Conservation (phyloP, 2,888 invertebrate genomes). For the Pachycephus smyrnensis region DNA sequence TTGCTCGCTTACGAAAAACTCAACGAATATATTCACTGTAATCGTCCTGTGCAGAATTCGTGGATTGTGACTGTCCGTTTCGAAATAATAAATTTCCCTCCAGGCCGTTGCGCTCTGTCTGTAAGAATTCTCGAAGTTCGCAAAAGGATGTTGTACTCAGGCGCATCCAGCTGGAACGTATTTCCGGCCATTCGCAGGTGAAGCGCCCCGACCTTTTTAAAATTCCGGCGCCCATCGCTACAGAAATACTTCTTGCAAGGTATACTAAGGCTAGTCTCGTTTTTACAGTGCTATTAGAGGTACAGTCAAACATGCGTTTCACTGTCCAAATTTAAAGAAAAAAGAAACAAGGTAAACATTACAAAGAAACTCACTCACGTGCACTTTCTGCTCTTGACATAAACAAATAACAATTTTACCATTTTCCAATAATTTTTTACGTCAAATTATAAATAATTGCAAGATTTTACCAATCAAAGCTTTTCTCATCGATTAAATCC, state of each 20-base stretch:
- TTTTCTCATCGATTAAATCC: too few species aligned
- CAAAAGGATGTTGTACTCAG: slow-evolving; percentile 6
- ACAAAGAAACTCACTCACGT: too few species aligned
- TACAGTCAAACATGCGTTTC: too few species aligned
- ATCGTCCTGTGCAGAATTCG: background rate
- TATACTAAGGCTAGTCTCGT: background rate
- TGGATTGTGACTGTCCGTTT: background rate
- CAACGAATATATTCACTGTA: background rate
- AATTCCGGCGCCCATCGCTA: background rate
- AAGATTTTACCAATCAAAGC: too few species aligned
- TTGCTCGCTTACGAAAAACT: background rate
- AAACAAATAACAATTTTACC: too few species aligned
- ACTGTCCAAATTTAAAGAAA: too few species aligned
- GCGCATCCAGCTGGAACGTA: slow-evolving; percentile 2
- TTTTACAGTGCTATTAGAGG: background rate
- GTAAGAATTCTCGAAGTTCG: background rate
- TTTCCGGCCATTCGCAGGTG: slow-evolving; percentile 1
- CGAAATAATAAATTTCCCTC: background rate
- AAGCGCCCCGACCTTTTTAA: slow-evolving; percentile 3
- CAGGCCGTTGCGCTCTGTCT: background rate
- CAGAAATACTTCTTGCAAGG: background rate
- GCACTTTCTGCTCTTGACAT: too few species aligned
- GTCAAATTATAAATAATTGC: too few species aligned
- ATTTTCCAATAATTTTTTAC: too few species aligned
- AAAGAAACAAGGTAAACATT: too few species aligned